Evolutionary conservation across 2,797 vertebrate genomes (phyloP), one percentile per base, ranked within the genome.

Genomic region (Holocentrus rufus): DNA sequence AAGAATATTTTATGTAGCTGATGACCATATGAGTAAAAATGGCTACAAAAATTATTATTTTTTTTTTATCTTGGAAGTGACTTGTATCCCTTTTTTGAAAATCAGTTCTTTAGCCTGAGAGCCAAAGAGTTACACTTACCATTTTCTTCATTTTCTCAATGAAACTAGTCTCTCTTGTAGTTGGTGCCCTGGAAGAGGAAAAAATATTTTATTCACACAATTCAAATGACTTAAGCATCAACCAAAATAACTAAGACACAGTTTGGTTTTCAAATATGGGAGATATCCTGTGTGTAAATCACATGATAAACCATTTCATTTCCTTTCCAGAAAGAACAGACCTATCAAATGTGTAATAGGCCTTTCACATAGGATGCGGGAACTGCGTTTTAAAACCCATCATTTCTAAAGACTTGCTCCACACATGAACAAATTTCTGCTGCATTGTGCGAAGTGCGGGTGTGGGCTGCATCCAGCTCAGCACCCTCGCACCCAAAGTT

Each of bases 121-220:
- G 42, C 42, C 14, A 15, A 15, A 44, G 42, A 44, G 42, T 4
- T 3, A 15, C 14, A 91, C 96, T 95, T 89, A 99, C 98, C 8
- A 95, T 99, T 92, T 99, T 99, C 91, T 98, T 99, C 98, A 99
- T 99, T 91, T 99, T 99, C 82, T 98, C 97, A 36, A 99, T 95
- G 77, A 99, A 99, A 92, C 96, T 98, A 46, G 94, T 96, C 39
- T 99, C 97, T 85, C 94, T 95, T 64, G 81, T 79, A 0, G 94
- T 80, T n/a, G 92, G 69, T 30, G 76, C 50, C 90, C 97, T 99
- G 88, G 42, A 91, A 90, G 53, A 25, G 15, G 31, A 34, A 10
- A 64, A 55, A 15, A 80, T 5, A 77, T 67, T 65, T 44, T 4
- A 58, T 10, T 53, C 39, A 6, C 63, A 22, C n/a, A 36, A 36